These are phyloP conservation scores for Elephantulus edwardii DNA, from an alignment of 2,113 vertebrate species.

Conservation along the genomic window DNA sequence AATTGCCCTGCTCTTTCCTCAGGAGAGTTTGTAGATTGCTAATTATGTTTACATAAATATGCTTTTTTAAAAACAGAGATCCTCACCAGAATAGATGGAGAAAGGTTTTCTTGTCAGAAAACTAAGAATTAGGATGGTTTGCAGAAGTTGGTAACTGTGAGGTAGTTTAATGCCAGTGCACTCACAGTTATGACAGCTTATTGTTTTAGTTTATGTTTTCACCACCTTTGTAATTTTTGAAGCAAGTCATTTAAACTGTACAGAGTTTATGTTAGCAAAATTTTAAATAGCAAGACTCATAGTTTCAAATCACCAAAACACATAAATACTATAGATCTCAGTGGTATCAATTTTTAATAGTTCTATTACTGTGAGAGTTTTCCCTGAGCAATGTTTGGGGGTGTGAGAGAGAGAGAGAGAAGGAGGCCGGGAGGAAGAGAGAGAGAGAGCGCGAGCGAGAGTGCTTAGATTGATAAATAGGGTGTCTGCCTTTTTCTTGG, in stretches of 20 bases:
- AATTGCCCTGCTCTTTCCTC: not conserved
- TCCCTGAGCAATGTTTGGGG: not conserved
- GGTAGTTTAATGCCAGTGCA: not conserved
- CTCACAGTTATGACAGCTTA: not conserved
- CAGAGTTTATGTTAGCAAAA: conserved; percentile 41
- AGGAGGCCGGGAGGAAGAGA: no score
- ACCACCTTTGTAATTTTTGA: conserved; percentile 30
- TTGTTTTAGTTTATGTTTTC: conserved; percentile 32
- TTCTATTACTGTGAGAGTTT: not conserved
- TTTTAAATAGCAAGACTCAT: conserved; percentile 3
- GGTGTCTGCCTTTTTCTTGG: conserved; percentile 1
- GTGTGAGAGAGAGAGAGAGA: no score
- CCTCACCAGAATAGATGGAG: not conserved
- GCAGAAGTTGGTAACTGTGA: not conserved
- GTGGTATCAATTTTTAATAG: conserved; percentile 3
- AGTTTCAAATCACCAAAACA: conserved; percentile 42
- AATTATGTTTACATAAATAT: conserved; percentile 4
- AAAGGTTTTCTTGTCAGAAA: not conserved
- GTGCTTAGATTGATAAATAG: not conserved
- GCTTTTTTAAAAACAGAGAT: not conserved
- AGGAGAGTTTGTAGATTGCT: conserved; percentile 12
- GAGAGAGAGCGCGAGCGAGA: no score
- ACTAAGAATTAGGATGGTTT: not conserved
- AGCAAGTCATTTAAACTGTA: conserved; percentile 8
- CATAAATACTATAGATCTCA: conserved; percentile 4